Base-by-base conservation (phyloP, 2,113 vertebrate species). In the Cyprinus carpio region DNA sequence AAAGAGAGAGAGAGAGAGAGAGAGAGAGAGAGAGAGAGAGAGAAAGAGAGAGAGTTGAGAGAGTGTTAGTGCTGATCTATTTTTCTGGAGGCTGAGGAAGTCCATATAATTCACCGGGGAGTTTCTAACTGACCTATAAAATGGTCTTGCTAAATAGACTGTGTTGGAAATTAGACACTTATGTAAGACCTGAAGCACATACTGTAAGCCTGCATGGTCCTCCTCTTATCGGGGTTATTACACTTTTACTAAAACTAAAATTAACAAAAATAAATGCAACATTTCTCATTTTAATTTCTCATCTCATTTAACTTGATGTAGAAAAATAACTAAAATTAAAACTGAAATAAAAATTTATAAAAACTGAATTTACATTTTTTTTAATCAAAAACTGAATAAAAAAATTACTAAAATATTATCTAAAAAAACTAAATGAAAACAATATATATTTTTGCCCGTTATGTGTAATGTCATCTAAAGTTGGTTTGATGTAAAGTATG, bases 31-130 rank as follows among this genome's bases (percentile, higher is more conserved):
- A 4, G 34, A 4, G 34, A 4, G 34, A 40, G 37, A 40, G 37
- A 40, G 37, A 4, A 5, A 4, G 34, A 4, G 34, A n/a, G n/a
- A n/a, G n/a, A n/a, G n/a, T n/a, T n/a, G n/a, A n/a, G n/a, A n/a
- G n/a, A n/a, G 27, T 40, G 43, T 79, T 31, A 18, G 12, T 56
- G 18, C 20, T 10, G 4, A 40, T 37, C n/a, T 81, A 43, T 20
- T 64, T 64, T 62, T 34, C 58, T 64, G 37, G 34, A 80, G 56
- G 15, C 25, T 67, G 15, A 81, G 43, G 25, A 81, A 51, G 16
- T 31, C n/a, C 62, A 51, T 81, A 23, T 31, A 29, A 81, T 81
- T 81, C 43, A 67, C 43, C 79, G 25, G 56, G 34, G 76, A 15
- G 31, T 43, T 79, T 79, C 56, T 10, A 31, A 77, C 13, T 54